Base-by-base conservation (phyloP, 2,888 invertebrate genomes). In the Isotomurus palustris region DNA sequence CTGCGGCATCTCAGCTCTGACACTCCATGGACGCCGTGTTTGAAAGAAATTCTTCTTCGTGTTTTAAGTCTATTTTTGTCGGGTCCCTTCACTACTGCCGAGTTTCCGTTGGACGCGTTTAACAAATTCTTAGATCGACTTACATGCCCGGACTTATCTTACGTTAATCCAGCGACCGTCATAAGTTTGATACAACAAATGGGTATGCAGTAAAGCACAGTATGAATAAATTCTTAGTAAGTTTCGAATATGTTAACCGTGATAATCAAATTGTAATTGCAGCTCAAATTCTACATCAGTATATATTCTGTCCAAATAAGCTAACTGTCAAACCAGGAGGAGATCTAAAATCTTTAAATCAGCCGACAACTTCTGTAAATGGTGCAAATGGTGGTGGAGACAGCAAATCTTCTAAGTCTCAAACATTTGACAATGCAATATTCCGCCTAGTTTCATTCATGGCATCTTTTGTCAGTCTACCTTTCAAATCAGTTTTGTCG, bases 101-200 rank as follows among this genome's bases (percentile, higher is more conserved):
- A 74, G 25, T 78, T 78, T 62, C 85, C 88, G 60, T 75, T 90
- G 72, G 84, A 88, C 81, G 84, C 88, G 52, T 84, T 88, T 73
- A 86, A 84, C 73, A 83, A 84, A 72, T 78, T 87, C 56, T 77
- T 87, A 25, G 84, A 84, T 49, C 81, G 83, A 47, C 75, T 88
- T 61, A 76, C 84, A 14, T 81, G 83, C 71, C 78, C 84, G 6
- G 81, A 84, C 68, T 86, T 84, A 72, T 79, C 82, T 21, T 83
- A 84, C 66, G 82, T 84, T 8, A 86, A 88, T 73, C 76, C 86
- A 35, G 82, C 81, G 66, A 84, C 85, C 61, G 84, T 84, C 1
- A 82, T 87, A 75, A 86, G 83, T 71, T 84, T 87, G 53, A 81
- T 86, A 19, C 85, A 87, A 73, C 83, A 84, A 71, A 83, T 86